Conservation (phyloP, 2,888 invertebrate species). For the Ormyrus thymus region DNA sequence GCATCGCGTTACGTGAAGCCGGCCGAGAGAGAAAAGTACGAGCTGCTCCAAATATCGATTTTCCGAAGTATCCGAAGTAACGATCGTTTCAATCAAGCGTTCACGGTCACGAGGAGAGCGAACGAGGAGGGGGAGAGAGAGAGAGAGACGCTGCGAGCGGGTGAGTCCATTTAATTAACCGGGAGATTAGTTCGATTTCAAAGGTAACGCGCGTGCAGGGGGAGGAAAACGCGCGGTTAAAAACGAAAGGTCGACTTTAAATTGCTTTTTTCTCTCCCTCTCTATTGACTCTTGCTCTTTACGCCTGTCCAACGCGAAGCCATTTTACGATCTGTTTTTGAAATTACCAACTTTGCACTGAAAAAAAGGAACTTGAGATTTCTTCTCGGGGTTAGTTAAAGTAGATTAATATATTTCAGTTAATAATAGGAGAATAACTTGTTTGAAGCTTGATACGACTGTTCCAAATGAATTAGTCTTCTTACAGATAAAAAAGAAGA, state of each 20-base stretch:
- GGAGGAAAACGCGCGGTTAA: not conserved
- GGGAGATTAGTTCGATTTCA: constrained; percentile 36
- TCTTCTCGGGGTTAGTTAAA: too few relatives aligned
- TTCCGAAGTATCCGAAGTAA: constrained; percentile 47
- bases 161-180: constrained; percentile 41
- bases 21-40: constrained; percentile 11
- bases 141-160: not conserved
- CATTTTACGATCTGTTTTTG: too few relatives aligned
- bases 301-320: too few relatives aligned
- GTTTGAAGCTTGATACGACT: too few relatives aligned
- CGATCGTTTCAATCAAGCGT: constrained; percentile 43
- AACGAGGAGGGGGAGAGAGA: constrained; percentile 6
- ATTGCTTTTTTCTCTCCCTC: constrained; percentile 3
- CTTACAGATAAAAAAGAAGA: too few relatives aligned
- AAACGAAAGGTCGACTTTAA: constrained; percentile 29
- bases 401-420: too few relatives aligned
- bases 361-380: too few relatives aligned
- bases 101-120: constrained; percentile 29
- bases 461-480: too few relatives aligned
- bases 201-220: not conserved
- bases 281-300: not conserved
- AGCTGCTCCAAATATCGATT: constrained; percentile 12
- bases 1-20: constrained; percentile 7
- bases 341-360: too few relatives aligned
- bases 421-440: too few relatives aligned